Percentiles rank a stretch among this genome's conserved stretches.
Evolutionary conservation across 2,113 vertebrate genomes (phyloP).

Genomic region (Oreochromis spilurus): DNA sequence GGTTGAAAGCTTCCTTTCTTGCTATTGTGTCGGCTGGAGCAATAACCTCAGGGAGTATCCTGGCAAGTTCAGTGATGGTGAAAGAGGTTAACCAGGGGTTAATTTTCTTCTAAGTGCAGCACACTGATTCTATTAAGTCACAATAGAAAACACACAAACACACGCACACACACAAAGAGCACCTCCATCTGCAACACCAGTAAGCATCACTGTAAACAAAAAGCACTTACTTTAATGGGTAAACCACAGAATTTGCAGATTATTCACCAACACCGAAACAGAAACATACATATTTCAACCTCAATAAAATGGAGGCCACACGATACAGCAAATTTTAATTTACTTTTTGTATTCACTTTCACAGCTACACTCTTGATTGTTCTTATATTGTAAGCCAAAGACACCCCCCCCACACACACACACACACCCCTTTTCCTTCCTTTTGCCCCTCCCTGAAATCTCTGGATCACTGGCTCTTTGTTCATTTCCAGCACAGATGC

Average conservation of each 20-base stretch:
- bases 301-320: background rate
- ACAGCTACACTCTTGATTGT: background rate
- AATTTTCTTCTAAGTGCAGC: background rate
- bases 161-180: fast-evolving
- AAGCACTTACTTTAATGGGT: background rate
- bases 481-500: background rate
- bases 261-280: background rate
- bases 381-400: background rate
- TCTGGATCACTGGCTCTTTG: background rate
- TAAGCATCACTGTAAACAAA: background rate
- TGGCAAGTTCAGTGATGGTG: background rate
- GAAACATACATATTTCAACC: background rate
- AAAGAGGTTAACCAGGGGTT: background rate
- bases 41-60: background rate
- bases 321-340: background rate
- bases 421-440: background rate
- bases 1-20: background rate
- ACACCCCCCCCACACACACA: fast-evolving
- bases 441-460: background rate
- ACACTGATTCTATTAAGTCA: background rate
- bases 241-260: background rate
- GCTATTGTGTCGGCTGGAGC: background rate
- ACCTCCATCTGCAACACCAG: background rate
- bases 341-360: background rate
- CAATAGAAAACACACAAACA: background rate